Percentiles rank a stretch among this genome's conserved stretches.
phyloP scores from a whole-genome alignment of 2,113 vertebrate species.

The Shinisaurus crocodilurus region DNA sequence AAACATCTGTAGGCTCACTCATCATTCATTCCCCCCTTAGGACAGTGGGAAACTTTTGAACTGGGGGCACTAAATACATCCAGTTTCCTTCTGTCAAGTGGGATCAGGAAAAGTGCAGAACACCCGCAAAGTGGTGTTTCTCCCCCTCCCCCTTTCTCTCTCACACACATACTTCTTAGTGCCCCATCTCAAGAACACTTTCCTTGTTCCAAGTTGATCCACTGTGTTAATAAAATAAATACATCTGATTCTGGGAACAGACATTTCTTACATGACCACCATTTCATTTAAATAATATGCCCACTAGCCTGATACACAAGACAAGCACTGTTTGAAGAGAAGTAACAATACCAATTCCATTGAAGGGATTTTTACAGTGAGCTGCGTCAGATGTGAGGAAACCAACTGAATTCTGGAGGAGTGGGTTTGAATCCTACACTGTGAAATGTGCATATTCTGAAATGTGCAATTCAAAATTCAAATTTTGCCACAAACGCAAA shows the following conservation, averaged over 20 bases:
- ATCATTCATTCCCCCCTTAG: not conserved
- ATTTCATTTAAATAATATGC: conserved; percentile 6
- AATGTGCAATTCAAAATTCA: not conserved
- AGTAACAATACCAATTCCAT: conserved; percentile 17
- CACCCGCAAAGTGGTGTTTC: not conserved
- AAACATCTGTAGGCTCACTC: conserved; percentile 49
- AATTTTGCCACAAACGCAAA: not conserved
- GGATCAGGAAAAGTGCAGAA: conserved; percentile 32
- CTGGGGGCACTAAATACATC: not conserved
- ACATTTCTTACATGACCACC: conserved; percentile 16
- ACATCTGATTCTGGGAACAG: conserved; percentile 36
- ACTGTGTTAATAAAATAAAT: conserved; percentile 47
- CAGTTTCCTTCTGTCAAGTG: not conserved
- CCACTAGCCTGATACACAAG: conserved; percentile 12
- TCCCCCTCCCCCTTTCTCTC: not conserved
- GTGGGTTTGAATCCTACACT: not conserved
- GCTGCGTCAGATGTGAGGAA: not conserved
- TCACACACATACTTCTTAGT: not conserved
- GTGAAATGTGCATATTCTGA: not conserved
- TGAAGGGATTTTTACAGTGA: conserved; percentile 2
- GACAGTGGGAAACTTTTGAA: conserved; percentile 36
- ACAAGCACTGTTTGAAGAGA: conserved; percentile 38
- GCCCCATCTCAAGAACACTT: not conserved
- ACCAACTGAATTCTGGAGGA: not conserved
- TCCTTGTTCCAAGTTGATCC: conserved; percentile 7